These are phyloP conservation scores for Probosciger aterrimus DNA, from an alignment of 2,113 vertebrate species.

Conservation along the genomic window DNA sequence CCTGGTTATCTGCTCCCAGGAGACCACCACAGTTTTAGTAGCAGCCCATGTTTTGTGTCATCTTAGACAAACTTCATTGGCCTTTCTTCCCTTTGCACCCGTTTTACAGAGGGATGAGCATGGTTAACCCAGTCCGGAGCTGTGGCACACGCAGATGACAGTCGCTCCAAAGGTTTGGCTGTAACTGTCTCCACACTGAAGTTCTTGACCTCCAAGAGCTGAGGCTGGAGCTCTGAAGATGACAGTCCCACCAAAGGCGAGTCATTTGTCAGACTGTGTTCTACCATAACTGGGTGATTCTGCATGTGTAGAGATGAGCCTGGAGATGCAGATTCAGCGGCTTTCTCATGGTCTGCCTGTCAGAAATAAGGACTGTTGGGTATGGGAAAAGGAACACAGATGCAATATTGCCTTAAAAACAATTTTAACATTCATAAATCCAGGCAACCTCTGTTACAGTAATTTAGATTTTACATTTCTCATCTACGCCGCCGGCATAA, in stretches of 20 bases:
- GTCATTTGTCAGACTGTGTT: not conserved
- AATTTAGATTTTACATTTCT: not conserved
- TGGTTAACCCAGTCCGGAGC: not conserved
- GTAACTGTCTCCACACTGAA: accelerated
- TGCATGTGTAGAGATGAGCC: accelerated
- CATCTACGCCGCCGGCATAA: not conserved
- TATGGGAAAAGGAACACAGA: not conserved
- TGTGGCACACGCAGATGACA: not conserved
- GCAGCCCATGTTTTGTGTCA: not conserved
- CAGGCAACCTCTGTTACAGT: not conserved
- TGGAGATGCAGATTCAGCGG: accelerated
- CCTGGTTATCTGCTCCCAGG: not conserved
- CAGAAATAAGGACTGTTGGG: not conserved
- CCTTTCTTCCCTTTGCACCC: not conserved
- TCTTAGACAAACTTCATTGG: not conserved
- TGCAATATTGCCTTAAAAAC: not conserved
- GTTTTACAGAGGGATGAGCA: accelerated
- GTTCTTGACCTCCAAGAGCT: accelerated
- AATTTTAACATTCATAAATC: not conserved
- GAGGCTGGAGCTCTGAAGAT: not conserved
- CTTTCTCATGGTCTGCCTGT: not conserved
- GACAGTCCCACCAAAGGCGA: accelerated
- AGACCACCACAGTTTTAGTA: not conserved
- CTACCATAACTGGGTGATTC: accelerated
- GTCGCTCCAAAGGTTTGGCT: not conserved